Conservation (phyloP, 2,113 vertebrate species). For the Neolamprologus kungweensis region DNA sequence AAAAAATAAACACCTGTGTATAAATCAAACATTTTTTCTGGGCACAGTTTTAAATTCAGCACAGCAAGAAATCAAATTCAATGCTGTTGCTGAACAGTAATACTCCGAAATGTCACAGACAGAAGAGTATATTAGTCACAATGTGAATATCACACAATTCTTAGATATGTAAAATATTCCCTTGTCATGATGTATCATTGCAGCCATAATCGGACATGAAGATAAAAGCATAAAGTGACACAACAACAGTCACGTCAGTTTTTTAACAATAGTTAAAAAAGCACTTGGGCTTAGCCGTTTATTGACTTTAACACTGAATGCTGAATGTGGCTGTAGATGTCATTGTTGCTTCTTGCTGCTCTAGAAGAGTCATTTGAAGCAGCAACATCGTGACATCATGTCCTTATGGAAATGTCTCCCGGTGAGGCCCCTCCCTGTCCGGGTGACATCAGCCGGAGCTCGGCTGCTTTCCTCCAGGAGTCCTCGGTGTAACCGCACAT, state of each 20-base stretch:
- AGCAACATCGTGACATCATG: constrained; percentile 14
- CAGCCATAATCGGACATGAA: background rate
- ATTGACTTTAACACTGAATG: background rate
- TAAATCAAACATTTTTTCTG: background rate
- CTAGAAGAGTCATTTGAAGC: background rate
- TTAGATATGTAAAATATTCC: background rate
- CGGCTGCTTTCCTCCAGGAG: constrained; percentile 19
- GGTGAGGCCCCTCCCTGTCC: constrained; percentile 34
- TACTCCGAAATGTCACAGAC: background rate
- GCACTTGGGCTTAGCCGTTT: too few species aligned
- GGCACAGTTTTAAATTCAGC: background rate
- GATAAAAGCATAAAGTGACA: background rate
- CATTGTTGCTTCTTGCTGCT: background rate
- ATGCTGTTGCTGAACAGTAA: background rate
- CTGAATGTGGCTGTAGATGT: background rate
- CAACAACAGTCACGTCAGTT: background rate
- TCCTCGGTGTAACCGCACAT: background rate
- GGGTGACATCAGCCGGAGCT: constrained; percentile 54
- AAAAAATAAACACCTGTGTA: background rate
- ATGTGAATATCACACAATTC: background rate
- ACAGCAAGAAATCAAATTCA: background rate
- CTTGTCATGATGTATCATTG: background rate
- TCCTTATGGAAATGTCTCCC: background rate
- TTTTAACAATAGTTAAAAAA: background rate
- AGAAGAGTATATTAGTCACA: background rate